Evolutionary conservation across 2,888 invertebrate genomes (phyloP), one percentile per base, ranked within the genome.

Genomic region (Taphrorychus bicolor): DNA sequence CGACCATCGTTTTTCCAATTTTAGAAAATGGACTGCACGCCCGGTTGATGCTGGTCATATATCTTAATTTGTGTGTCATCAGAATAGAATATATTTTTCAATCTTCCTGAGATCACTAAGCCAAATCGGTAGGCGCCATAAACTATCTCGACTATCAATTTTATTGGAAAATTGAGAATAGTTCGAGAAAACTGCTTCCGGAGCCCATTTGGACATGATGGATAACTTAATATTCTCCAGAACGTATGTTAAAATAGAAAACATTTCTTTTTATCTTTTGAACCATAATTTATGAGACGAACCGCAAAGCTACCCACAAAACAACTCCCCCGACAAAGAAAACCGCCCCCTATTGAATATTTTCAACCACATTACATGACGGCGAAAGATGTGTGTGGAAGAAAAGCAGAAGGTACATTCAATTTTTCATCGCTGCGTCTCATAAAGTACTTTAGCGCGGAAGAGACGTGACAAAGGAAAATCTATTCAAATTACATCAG

Each of bases 401-500:
- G 54, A 32, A 56, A 62, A 56, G 48, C 56, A 48, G 56, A 62
- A 56, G 62, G 62, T 62, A 62, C 48, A 56, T 56, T 56, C 62
- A 56, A 62, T 62, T 62, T 62, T 49, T 62, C 56, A 62, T 62
- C n/a, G 48, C 42, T 48, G 23, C 56, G 24, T 56, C 40, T 49
- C 32, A 62, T 56, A 62, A 62, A 62, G 62, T 62, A 62, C 54
- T 62, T 62, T 62, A 62, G 62, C 48, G 49, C 62, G 42, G 65
- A 45, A 22, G 57, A 23, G 52, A 41, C 59, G 59, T 59, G 65
- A 65, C 65, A 65, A 59, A 59, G 53, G 59, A 65, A 59, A 59
- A 65, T 65, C 59, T 59, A 59, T 65, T 65, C 59, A 65, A 65
- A 65, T 65, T 65, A 59, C 24, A 59, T 58, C 53, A 49, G 58